Evolutionary conservation across 2,113 vertebrate species (phyloP), one percentile per base, ranked within the genome.

Genomic region (Semnornis frantzii): DNA sequence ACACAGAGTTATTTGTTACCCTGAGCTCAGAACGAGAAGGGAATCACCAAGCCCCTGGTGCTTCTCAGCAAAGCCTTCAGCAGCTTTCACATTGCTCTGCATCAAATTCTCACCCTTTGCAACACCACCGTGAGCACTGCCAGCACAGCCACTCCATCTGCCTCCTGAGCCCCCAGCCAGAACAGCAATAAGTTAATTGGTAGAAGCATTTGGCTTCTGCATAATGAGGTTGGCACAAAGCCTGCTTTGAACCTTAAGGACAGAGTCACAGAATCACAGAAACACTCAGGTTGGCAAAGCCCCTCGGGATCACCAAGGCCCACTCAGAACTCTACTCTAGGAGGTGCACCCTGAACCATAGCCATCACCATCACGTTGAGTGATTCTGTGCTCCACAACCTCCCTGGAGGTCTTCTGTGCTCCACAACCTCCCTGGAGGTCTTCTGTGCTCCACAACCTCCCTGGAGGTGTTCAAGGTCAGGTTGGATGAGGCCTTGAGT

Each of bases 111-210:
- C 95, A 71, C 87, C 89, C 62, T 92, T 83, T 23, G 78, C 90
- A 42, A 31, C 55, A 17, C 28, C 27, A 6, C 33, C 78, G 21
- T 74, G 55, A 37, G 42, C 8, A 66, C 44, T 55, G 80, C 57
- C 24, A 16, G 82, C 77, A 12, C 77, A 88, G 82, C 25, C 50
- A 4, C 82, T 73, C 88, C 96, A 95, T 94, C 88, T 96, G 94
- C 89, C 64, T 75, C 65, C 17, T 18, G 69, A 96, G 88, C 73
- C 85, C 88, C 88, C 79, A 91, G 88, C 80, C 52, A 23, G 39
- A 71, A 20, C 4, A 65, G 80, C 37, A 79, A 92, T 62, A 52
- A 92, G 74, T 89, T 96, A 94, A 95, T 77, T 86, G 94, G 88
- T 34, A 42, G 85, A 79, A 93, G 65, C 77, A 59, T 92, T 93